These are phyloP conservation scores for Eristalis pertinax DNA, from an alignment of 2,888 invertebrate species.

Conservation along the genomic window DNA sequence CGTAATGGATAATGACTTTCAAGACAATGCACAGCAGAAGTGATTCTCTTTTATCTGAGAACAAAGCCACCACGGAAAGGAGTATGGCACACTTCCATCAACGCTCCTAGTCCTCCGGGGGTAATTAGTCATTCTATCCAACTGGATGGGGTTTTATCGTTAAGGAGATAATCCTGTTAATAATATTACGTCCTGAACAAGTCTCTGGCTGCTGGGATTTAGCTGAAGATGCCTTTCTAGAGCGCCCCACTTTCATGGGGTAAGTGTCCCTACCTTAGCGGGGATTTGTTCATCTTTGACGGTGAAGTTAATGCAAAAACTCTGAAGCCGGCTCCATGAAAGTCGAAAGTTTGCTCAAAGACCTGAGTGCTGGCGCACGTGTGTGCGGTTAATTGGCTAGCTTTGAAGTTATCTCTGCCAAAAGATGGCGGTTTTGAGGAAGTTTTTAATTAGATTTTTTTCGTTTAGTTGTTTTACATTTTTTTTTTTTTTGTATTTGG, in stretches of 20 bases:
- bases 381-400: background rate
- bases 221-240: conserved; percentile 18
- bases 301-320: conserved; percentile 52
- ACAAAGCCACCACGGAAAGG: conserved; percentile 49
- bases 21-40: conserved; percentile 64
- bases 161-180: conserved; percentile 68
- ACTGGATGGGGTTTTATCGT: conserved; percentile 66
- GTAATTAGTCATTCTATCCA: conserved; percentile 71
- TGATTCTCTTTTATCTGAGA: conserved; percentile 55
- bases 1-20: conserved; percentile 65
- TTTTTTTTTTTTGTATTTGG: background rate
- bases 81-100: conserved; percentile 64
- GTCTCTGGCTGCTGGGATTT: background rate
- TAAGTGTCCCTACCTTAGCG: conserved; percentile 28
- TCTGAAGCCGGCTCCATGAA: conserved; percentile 36
- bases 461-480: background rate
- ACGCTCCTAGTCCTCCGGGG: conserved; percentile 55
- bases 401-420: conserved; percentile 38
- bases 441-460: conserved; percentile 57
- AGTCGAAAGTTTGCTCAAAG: conserved; percentile 54
- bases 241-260: conserved; percentile 19
- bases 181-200: conserved; percentile 52
- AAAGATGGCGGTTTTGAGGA: conserved; percentile 14
- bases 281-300: conserved; percentile 40
- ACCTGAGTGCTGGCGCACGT: background rate